Conservation (phyloP, 1,140 invertebrate species). For the Subanguina moxae region DNA sequence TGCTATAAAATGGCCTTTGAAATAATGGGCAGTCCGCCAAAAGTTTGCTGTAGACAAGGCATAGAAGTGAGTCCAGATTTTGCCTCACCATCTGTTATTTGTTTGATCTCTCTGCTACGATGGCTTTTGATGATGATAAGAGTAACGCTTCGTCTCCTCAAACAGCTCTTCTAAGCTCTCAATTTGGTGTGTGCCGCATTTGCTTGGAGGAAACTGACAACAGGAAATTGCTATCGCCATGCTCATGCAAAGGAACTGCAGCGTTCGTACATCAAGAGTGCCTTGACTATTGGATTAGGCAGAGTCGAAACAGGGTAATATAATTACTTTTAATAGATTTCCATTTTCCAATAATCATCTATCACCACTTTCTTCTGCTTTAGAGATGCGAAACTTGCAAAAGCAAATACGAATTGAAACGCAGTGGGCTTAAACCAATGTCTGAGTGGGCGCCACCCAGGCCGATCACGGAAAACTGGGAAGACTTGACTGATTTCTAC, state of each 20-base stretch:
- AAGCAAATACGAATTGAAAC: background rate
- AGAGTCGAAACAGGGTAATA: background rate
- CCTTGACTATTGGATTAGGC: background rate
- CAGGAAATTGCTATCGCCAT: background rate
- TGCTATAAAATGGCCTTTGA: too few relatives aligned
- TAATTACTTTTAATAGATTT: too few relatives aligned
- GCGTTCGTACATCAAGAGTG: background rate
- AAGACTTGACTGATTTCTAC: constrained; percentile 1
- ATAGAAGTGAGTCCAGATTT: too few relatives aligned
- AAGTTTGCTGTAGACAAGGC: too few relatives aligned
- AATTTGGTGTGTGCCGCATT: background rate
- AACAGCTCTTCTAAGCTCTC: too few relatives aligned
- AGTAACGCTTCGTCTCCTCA: too few relatives aligned
- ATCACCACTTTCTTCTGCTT: too few relatives aligned
- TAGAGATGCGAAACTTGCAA: constrained; percentile 4
- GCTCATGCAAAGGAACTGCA: constrained; percentile 1
- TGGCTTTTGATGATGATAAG: too few relatives aligned
- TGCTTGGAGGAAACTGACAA: constrained; percentile 6
- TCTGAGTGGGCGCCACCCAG: background rate
- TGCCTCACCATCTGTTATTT: too few relatives aligned
- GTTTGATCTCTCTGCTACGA: too few relatives aligned
- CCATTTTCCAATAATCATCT: too few relatives aligned
- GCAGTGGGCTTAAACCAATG: background rate
- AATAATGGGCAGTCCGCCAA: too few relatives aligned
- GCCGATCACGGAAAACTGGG: background rate